Conservation (phyloP, 1,140 invertebrate genomes). For the Megalonaias nervosa region DNA sequence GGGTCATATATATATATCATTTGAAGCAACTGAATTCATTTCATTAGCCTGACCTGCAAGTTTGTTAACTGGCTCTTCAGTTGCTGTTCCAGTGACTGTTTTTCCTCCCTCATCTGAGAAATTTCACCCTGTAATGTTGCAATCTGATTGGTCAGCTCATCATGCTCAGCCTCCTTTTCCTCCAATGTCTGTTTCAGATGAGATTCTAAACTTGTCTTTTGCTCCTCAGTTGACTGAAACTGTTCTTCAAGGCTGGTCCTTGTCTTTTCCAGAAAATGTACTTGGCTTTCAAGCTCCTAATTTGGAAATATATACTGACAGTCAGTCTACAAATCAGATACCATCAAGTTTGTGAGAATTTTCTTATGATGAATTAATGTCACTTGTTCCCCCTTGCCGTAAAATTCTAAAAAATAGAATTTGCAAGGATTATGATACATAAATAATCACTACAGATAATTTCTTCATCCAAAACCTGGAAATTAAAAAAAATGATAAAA, state of each 20-base stretch:
- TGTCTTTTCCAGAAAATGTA: conserved; percentile 54
- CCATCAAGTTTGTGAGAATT: too few relatives aligned
- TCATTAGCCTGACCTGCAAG: conserved; percentile 30
- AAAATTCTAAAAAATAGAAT: too few relatives aligned
- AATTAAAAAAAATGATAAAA: too few relatives aligned
- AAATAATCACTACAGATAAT: too few relatives aligned
- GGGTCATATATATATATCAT: too few relatives aligned
- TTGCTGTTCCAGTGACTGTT: conserved; percentile 41
- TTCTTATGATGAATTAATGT: too few relatives aligned
- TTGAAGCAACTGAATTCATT: too few relatives aligned
- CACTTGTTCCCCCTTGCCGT: too few relatives aligned
- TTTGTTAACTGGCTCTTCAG: conserved; percentile 37
- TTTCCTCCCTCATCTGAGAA: conserved; percentile 42
- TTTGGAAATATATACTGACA: conserved; percentile 6
- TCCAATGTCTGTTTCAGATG: conserved; percentile 32
- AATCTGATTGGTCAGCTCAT: conserved; percentile 43
- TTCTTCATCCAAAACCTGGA: too few relatives aligned
- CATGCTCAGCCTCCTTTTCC: conserved; percentile 38
- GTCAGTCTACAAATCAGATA: background rate
- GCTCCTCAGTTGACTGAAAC: conserved; percentile 33
- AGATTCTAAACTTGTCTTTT: background rate
- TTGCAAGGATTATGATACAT: too few relatives aligned
- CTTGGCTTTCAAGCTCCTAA: conserved; percentile 64
- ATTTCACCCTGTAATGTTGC: conserved; percentile 39
- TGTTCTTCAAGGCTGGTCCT: conserved; percentile 48